These are phyloP conservation scores for Mormyrus lacerda DNA, from an alignment of 2,113 vertebrate genomes.

Conservation along the genomic window DNA sequence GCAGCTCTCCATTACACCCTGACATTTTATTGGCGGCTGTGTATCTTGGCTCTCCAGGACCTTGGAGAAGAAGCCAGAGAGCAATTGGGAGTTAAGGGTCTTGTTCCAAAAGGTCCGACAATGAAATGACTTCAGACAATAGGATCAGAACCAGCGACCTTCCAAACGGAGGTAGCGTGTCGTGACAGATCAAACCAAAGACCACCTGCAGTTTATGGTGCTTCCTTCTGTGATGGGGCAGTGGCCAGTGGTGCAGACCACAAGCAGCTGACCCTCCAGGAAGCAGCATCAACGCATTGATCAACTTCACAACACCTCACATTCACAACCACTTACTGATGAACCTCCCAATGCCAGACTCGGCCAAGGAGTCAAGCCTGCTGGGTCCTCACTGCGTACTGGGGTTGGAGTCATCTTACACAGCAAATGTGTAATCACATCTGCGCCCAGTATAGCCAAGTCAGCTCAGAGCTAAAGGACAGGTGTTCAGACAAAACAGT, in stretches of 20 bases:
- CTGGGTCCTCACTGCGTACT: background rate
- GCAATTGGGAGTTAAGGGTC: no score
- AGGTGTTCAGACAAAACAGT: no score
- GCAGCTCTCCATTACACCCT: background rate
- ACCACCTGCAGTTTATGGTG: background rate
- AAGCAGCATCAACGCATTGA: background rate
- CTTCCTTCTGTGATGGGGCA: background rate
- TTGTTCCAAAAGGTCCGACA: background rate
- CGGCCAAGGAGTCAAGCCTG: background rate
- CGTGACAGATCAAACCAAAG: background rate
- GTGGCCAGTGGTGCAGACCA: background rate
- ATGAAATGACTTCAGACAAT: no score
- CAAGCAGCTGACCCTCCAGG: background rate
- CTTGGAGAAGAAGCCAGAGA: background rate
- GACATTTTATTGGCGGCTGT: background rate
- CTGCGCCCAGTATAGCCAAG: background rate
- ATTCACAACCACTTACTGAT: background rate
- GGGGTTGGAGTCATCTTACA: background rate
- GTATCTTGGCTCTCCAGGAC: background rate
- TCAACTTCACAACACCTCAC: background rate
- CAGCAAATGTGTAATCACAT: background rate
- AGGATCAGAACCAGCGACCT: background rate
- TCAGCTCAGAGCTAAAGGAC: no score
- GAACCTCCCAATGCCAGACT: background rate
- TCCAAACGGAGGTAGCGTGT: background rate